Evolutionary conservation across 1,140 invertebrate genomes (phyloP), one percentile per base, ranked within the genome.

Genomic region (Dinothrombium tinctorium): DNA sequence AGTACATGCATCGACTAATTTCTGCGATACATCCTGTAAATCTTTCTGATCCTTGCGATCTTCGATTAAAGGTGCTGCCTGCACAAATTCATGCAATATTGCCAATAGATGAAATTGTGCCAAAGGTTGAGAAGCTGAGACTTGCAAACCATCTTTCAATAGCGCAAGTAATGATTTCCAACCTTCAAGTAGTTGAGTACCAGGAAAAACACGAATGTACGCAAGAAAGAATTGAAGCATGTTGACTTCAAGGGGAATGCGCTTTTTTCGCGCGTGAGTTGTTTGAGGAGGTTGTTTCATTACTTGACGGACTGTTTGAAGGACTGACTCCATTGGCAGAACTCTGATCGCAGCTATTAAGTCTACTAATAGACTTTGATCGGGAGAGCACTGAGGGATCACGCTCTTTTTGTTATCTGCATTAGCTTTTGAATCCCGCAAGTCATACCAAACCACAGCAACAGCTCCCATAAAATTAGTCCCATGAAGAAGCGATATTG

Each of bases 381-480:
- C 71, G 17, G 68, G 58, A 56, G 69, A 72, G 12, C 71, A 70
- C 50, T 68, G 65, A 6, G 72, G 70, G 43, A 73, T 54, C 38
- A 72, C 59, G 68, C 71, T 43, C n/a, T 24, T 19, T 17, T 22
- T 35, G 8, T n/a, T 11, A n/a, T 39, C 15, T 8, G 20, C 15
- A 33, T 11, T 24, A n/a, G n/a, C n/a, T 19, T 37, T 26, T 19
- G 6, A 29, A 23, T 58, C 54, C 46, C 69, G 63, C 37, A 73
- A 63, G 50, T 84, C 80, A 54, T 79, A 72, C 82, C 83, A 87
- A 25, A 79, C 79, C 29, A 83, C 72, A n/a, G 78, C 76, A 44
- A 89, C 67, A 11, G 82, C 76, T 15, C 74, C 72, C 37, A 90
- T 59, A 45, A 90, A 79, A 53, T 75, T 75, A 11, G 69, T 64